These are phyloP conservation scores for Amphimedon queenslandica DNA, from an alignment of 37 sponge, comb jelly and placozoan genomes.

Conservation along the genomic window DNA sequence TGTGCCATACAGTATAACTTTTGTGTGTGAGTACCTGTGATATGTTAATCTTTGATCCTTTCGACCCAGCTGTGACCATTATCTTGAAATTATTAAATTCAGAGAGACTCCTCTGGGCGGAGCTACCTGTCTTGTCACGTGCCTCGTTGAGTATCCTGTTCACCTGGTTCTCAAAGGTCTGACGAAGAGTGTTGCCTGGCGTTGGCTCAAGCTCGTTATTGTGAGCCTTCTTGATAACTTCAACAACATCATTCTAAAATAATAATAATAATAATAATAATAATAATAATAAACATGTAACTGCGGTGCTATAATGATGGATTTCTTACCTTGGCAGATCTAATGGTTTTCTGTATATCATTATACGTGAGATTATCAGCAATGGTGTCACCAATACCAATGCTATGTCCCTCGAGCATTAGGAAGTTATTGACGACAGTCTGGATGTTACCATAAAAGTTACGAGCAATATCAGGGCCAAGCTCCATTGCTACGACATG, in stretches of 20 bases:
- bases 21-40: too few species aligned
- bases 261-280: neutral
- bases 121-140: constrained; percentile 94
- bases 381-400: constrained; percentile 99
- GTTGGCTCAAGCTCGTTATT: constrained; percentile 97
- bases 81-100: constrained; percentile 99
- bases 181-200: constrained; percentile 97
- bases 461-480: constrained; percentile 83
- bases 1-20: too few species aligned
- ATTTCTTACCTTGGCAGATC: constrained; percentile 79
- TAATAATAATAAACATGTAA: neutral
- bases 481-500: constrained; percentile 88
- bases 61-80: constrained; percentile 98
- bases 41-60: constrained; percentile 99
- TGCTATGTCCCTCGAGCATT: constrained; percentile 94
- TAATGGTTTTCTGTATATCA: constrained; percentile 93
- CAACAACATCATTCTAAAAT: constrained; percentile 84
- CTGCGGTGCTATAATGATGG: neutral
- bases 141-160: constrained; percentile 97
- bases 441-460: constrained; percentile 94
- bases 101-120: constrained; percentile 90
- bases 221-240: constrained; percentile 98
- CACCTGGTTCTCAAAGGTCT: constrained; percentile 99
- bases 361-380: constrained; percentile 92
- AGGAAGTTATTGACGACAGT: constrained; percentile 97